Evolutionary conservation across 2,888 invertebrate species (phyloP).

Genomic region (Caenorhabditis imperialis): DNA sequence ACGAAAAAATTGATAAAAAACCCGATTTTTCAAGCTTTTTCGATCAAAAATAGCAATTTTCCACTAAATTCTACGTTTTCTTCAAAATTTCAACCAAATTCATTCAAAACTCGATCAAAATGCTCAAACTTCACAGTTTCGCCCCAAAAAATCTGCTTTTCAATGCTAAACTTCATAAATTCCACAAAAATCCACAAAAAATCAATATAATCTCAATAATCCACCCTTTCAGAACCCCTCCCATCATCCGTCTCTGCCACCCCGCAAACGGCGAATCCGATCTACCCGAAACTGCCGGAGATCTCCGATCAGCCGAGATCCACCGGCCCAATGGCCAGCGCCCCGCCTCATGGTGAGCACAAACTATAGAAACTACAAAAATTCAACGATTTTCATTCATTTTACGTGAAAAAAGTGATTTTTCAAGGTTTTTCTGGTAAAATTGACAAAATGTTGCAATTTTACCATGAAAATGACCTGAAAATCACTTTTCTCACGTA

Average conservation of each 20-base stretch:
- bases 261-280: conserved; percentile 61
- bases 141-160: background rate
- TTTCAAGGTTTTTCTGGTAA: too few species aligned
- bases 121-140: background rate
- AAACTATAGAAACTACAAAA: too few species aligned
- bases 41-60: too few species aligned
- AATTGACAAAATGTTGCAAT: too few species aligned
- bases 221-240: conserved; percentile 62
- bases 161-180: background rate
- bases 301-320: conserved; percentile 62
- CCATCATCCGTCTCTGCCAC: conserved; percentile 51
- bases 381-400: too few species aligned
- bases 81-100: too few species aligned
- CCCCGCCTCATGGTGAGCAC: conserved; percentile 55
- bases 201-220: background rate
- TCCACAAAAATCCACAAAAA: background rate
- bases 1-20: background rate
- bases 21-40: too few species aligned
- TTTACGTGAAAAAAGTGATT: too few species aligned
- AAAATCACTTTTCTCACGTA: too few species aligned
- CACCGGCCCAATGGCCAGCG: conserved; percentile 47
- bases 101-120: too few species aligned
- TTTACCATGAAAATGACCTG: too few species aligned
- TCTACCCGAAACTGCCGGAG: conserved; percentile 65
- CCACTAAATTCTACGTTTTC: too few species aligned